Evolutionary conservation across 1,140 invertebrate genomes (phyloP).

Genomic region (Tetramorium simillimum): DNA sequence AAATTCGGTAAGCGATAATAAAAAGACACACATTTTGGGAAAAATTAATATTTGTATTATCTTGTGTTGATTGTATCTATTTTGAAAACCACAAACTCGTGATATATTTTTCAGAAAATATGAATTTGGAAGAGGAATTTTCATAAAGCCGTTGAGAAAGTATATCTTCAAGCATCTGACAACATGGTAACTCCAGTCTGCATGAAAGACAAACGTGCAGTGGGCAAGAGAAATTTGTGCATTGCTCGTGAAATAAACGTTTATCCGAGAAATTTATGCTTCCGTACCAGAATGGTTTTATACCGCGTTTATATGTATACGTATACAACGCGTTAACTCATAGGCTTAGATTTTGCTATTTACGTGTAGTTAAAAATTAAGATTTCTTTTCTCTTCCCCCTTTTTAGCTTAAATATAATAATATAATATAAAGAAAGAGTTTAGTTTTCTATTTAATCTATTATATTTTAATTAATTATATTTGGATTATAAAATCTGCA

Average conservation of each 20-base stretch:
- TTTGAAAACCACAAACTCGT: neutral
- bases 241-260: conserved; percentile 32
- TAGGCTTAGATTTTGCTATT: conserved; percentile 1
- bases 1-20: neutral
- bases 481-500: neutral
- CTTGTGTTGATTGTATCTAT: neutral
- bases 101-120: neutral
- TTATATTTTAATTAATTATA: neutral
- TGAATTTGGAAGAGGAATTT: conserved; percentile 33
- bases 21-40: neutral
- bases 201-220: conserved; percentile 26
- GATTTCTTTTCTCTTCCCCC: neutral
- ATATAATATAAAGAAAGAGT: neutral
- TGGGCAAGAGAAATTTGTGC: conserved; percentile 43
- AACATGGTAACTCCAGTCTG: conserved; percentile 37
- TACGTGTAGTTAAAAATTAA: neutral
- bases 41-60: neutral
- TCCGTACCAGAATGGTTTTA: conserved; percentile 9
- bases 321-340: neutral
- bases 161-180: conserved; percentile 49
- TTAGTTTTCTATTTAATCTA: neutral
- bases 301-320: neutral
- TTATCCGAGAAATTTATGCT: conserved; percentile 24
- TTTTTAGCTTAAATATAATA: neutral
- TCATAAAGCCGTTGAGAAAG: conserved; percentile 36